phyloP scores from a whole-genome alignment of 2,797 vertebrate genomes.

The Darevskia mixta region DNA sequence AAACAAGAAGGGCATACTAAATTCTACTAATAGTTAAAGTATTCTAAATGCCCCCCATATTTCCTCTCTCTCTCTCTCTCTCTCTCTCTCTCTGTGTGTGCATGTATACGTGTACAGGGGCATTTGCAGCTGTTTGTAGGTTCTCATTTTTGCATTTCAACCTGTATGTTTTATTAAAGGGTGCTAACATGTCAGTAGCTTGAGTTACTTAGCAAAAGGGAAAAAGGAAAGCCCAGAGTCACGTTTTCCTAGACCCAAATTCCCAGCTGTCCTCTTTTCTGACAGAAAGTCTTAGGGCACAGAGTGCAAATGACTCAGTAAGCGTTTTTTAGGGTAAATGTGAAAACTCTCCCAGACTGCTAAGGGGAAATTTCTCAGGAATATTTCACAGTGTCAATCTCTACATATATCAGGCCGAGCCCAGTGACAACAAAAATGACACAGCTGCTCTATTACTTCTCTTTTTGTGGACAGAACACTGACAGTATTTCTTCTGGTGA shows the following conservation, averaged over 20 bases:
- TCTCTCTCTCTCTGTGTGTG: not conserved
- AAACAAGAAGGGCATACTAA: not conserved
- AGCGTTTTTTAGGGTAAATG: slow-evolving; percentile 67
- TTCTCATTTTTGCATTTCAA: slow-evolving; percentile 43
- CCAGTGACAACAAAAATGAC: slow-evolving; percentile 61
- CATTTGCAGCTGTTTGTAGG: slow-evolving; percentile 16
- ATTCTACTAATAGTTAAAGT: not conserved
- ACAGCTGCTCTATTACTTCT: slow-evolving; percentile 31
- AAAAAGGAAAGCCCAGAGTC: slow-evolving; percentile 42
- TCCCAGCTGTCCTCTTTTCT: slow-evolving; percentile 65
- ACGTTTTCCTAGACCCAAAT: slow-evolving; percentile 50
- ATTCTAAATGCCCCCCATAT: slow-evolving; percentile 35
- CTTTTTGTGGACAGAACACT: slow-evolving; percentile 53
- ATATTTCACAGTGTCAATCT: slow-evolving; percentile 69
- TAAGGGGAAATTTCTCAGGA: slow-evolving; percentile 71
- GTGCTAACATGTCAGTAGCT: slow-evolving; percentile 27
- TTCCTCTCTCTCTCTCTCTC: no score
- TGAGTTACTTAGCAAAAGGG: slow-evolving; percentile 44
- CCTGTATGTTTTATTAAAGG: slow-evolving; percentile 43
- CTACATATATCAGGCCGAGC: slow-evolving; percentile 66
- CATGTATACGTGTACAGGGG: not conserved
- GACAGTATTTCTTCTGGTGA: slow-evolving; percentile 51
- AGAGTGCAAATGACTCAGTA: slow-evolving; percentile 73
- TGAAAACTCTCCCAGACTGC: slow-evolving; percentile 59
- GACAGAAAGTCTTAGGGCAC: slow-evolving; percentile 69